These are phyloP conservation scores for Centrocercus urophasianus DNA, from an alignment of 2,113 vertebrate species.

Conservation along the genomic window DNA sequence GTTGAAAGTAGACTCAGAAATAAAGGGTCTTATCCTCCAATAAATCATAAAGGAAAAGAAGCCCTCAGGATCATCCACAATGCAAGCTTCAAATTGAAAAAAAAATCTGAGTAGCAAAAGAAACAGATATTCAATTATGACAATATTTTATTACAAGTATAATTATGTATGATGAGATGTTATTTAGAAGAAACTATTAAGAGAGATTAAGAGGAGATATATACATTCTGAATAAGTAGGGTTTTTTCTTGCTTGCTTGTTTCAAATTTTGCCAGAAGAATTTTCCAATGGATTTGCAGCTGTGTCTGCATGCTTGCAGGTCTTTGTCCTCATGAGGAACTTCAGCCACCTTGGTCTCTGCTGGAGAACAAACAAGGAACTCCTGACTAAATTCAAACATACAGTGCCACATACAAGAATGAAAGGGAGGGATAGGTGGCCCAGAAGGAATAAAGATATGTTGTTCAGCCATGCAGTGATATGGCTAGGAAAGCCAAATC, in stretches of 20 bases:
- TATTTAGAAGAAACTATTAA: background rate
- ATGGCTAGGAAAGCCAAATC: background rate
- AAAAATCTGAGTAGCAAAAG: background rate
- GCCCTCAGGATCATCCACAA: background rate
- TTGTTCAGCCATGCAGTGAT: background rate
- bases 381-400: background rate
- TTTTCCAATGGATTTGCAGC: background rate
- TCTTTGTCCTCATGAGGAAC: background rate
- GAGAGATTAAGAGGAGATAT: background rate
- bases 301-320: background rate
- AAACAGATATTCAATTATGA: background rate
- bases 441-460: background rate
- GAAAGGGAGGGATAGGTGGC: background rate
- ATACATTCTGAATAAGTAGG: background rate
- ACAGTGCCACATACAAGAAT: background rate
- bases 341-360: background rate
- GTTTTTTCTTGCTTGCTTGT: background rate
- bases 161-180: background rate
- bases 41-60: background rate
- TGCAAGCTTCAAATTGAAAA: background rate
- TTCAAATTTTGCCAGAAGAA: background rate
- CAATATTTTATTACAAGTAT: background rate
- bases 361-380: background rate
- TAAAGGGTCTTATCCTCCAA: background rate
- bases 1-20: slow-evolving; percentile 23